Base-by-base conservation (phyloP, 2,797 vertebrate genomes). In the Hemibagrus guttatus region DNA sequence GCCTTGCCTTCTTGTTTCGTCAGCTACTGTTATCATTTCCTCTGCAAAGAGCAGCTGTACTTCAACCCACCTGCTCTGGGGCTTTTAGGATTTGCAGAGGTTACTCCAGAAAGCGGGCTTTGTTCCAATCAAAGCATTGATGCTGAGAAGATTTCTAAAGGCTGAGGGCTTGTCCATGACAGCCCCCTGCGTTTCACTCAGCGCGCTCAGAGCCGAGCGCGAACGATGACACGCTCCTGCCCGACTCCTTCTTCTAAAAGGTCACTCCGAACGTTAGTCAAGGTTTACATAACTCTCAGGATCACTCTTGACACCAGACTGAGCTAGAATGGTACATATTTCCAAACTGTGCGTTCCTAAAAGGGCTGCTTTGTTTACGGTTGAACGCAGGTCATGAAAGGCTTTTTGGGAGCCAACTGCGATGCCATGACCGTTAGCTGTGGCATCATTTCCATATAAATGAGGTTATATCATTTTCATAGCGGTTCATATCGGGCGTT, bases 1-100 rank as follows among this genome's bases (percentile, higher is more conserved):
- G 87, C 90, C 90, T 94, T 93, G 88, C 91, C 87, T 90, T 89
- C 88, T 87, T 87, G 87, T 95, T 95, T 92, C 92, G 92, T 94
- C 90, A 94, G 90, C 89, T 89, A 54, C 88, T 87, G 79, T 31
- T 86, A 69, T 90, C 72, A 90, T 89, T 89, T 90, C 90, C 12
- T 63, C 78, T 63, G 13, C 7, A 61, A 80, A 80, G 58, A 63
- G 31, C 78, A 26, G 85, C 68, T 86, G 56, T 74, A 72, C 63
- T 81, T 56, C 46, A 80, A 35, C 63, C 79, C 61, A 76, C 56
- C 17, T 84, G 31, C 42, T 88, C 68, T n/a, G 61, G 56, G 52
- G 54, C 52, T 58, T 84, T 54, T 87, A 64, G 31, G 56, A 87
- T 87, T 84, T 78, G 49, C 66, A 64, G 82, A 81, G 85, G 84